Percentiles rank a stretch among this genome's conserved stretches.
Conservation (phyloP, 2,888 invertebrate species). For the Cephus pulcher region DNA sequence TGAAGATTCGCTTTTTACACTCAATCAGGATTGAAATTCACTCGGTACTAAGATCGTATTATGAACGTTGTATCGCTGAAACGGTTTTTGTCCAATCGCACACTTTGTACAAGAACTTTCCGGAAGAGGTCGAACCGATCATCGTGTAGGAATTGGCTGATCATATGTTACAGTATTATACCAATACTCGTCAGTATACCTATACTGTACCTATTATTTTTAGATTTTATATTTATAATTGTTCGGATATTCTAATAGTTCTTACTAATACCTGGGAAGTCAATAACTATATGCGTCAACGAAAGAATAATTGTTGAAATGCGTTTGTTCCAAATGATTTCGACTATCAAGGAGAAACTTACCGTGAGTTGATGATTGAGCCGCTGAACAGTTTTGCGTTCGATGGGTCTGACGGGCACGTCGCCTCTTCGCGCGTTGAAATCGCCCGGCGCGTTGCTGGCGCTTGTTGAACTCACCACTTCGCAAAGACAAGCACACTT, state of each 20-base stretch:
- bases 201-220: neutral
- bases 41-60: neutral
- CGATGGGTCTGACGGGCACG: neutral
- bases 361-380: neutral
- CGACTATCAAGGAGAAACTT: neutral
- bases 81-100: neutral
- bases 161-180: neutral
- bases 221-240: neutral
- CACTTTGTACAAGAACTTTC: neutral
- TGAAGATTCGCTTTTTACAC: slow-evolving; percentile 24
- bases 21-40: neutral
- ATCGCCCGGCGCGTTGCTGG: slow-evolving; percentile 23
- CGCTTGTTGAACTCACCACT: slow-evolving; percentile 20
- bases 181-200: neutral
- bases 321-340: neutral
- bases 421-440: slow-evolving; percentile 33
- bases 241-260: neutral
- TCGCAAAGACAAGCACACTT: neutral
- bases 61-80: neutral
- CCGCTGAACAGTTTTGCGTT: neutral
- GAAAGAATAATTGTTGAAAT: neutral
- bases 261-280: neutral
- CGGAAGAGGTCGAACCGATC: neutral
- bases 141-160: neutral
- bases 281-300: neutral